These are phyloP conservation scores for Temnothorax unifasciatus DNA, from an alignment of 2,888 invertebrate species.

Conservation along the genomic window DNA sequence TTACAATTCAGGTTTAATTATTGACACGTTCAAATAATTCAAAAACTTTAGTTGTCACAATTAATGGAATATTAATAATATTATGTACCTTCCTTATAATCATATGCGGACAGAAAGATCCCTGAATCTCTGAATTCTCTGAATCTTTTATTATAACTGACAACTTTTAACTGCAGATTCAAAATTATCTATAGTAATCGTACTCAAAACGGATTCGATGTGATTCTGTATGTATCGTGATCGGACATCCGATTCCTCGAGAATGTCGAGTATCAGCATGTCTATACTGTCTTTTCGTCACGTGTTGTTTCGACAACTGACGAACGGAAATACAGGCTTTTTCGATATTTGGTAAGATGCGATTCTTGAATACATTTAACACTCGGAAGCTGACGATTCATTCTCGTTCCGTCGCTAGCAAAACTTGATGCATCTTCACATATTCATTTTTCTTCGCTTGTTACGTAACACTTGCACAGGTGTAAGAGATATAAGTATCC, in stretches of 20 bases:
- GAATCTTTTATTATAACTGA: neutral
- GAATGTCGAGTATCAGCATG: neutral
- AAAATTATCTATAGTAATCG: neutral
- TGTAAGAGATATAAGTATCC: constrained; percentile 10
- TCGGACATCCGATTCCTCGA: neutral
- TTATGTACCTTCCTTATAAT: neutral
- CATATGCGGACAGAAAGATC: too few species aligned
- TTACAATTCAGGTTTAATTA: neutral
- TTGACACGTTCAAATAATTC: neutral
- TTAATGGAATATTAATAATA: neutral
- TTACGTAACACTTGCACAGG: constrained; percentile 27
- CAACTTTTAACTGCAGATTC: neutral
- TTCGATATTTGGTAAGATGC: constrained; percentile 19
- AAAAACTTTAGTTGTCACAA: neutral
- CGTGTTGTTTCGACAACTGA: constrained; percentile 9
- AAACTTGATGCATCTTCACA: neutral
- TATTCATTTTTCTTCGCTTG: constrained; percentile 19
- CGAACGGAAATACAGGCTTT: neutral
- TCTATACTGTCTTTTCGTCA: neutral
- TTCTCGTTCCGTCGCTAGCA: constrained; percentile 32
- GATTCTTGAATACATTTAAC: constrained; percentile 36
- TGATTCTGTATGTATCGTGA: neutral
- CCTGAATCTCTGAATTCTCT: too few species aligned
- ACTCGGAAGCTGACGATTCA: constrained; percentile 15
- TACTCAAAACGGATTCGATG: neutral